Evolutionary conservation across 2,888 invertebrate genomes (phyloP), one percentile per base, ranked within the genome.

Genomic region (Pemphredon lugubris): DNA sequence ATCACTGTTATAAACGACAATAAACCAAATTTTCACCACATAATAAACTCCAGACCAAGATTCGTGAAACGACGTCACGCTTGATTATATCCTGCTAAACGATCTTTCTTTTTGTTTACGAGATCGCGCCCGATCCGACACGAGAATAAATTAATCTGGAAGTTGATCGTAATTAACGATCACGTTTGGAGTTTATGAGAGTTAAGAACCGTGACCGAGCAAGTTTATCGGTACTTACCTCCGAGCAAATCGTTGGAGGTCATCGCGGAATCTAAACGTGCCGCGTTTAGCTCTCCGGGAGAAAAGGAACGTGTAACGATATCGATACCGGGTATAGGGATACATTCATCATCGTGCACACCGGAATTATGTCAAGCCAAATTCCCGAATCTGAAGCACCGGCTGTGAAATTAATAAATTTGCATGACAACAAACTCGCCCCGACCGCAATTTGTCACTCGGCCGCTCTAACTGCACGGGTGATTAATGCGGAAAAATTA

Each of bases 101-200:
- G 44, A 4, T 20, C 44, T 20, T n/a, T n/a, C 9, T n/a, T 18
- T 4, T 44, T 44, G n/a, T 44, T 39, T 39, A 39, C n/a, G 18
- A 20, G 26, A 13, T 6, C 21, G 44, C 44, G 1, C n/a, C n/a
- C n/a, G n/a, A n/a, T n/a, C n/a, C n/a, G n/a, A n/a, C n/a, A n/a
- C n/a, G n/a, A n/a, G n/a, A n/a, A n/a, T n/a, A n/a, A 14, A 11
- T 44, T 44, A 16, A 44, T 20, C 6, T 6, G 20, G 18, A 5
- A 44, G 18, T 20, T 44, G 44, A 44, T 44, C 21, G 18, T 20
- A 44, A 44, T 44, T 44, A 44, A 44, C 21, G 44, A 44, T 16
- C 21, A 4, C 3, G 6, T n/a, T 44, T 44, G 9, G 14, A 39
- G 6, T n/a, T 20, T 9, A 6, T 16, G 44, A 20, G 44, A 20